Evolutionary conservation across 1,140 invertebrate genomes (phyloP).

Genomic region (Musca domestica): DNA sequence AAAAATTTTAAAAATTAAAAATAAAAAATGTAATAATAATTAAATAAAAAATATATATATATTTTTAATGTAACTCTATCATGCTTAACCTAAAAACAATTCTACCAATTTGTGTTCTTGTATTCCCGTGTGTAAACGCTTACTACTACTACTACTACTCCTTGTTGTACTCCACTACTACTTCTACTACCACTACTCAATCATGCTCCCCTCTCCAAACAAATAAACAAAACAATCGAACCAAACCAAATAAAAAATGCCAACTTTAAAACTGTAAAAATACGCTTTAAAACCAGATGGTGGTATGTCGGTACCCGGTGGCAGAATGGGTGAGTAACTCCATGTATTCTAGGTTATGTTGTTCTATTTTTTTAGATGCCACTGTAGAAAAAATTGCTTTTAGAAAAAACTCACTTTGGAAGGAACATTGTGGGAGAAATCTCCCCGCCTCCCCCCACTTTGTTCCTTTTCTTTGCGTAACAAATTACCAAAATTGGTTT

Average conservation of each 20-base stretch:
- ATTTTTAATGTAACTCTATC: too few relatives aligned
- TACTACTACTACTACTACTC: slow-evolving; percentile 10
- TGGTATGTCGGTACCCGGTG: slow-evolving; percentile 52
- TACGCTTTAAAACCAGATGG: slow-evolving; percentile 24
- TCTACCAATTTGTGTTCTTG: too few relatives aligned
- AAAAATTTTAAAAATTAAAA: too few relatives aligned
- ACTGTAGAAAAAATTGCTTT: too few relatives aligned
- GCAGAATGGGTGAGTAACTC: slow-evolving; percentile 52
- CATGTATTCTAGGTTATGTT: too few relatives aligned
- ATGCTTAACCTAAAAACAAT: too few relatives aligned
- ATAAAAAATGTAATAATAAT: too few relatives aligned
- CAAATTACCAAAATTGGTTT: slow-evolving; percentile 13
- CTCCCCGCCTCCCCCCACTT: neutral
- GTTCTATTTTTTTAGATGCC: too few relatives aligned
- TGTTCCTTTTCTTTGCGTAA: neutral
- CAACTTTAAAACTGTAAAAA: slow-evolving; percentile 21
- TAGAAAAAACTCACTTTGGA: neutral
- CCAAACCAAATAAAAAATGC: too few relatives aligned
- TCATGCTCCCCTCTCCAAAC: neutral
- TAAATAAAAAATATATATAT: too few relatives aligned
- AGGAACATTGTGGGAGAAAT: neutral
- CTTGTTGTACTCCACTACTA: slow-evolving; percentile 11
- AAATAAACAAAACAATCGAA: neutral
- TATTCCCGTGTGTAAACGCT: neutral
- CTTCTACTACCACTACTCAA: neutral